These are phyloP conservation scores for Vanacampus margaritifer DNA, from an alignment of 2,113 vertebrate genomes.

Conservation along the genomic window DNA sequence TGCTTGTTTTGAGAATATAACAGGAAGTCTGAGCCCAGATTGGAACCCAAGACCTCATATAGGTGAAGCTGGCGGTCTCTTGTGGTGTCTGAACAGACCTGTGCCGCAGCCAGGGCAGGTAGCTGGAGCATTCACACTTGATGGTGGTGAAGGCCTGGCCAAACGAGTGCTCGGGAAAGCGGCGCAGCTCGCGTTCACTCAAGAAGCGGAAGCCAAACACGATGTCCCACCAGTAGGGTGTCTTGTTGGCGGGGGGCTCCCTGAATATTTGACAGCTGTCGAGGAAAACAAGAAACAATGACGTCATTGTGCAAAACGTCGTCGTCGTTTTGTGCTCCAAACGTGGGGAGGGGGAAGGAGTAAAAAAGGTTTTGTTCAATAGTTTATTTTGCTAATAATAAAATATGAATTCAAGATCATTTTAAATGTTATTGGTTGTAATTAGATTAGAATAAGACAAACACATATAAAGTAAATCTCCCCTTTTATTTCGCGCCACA, in stretches of 20 bases:
- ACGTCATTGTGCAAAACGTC: no score
- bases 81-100: constrained; percentile 60
- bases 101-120: constrained; percentile 86
- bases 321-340: not conserved
- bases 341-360: not conserved
- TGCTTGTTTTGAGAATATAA: not conserved
- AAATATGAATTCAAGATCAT: no score
- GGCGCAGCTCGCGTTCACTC: constrained; percentile 77
- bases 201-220: constrained; percentile 85
- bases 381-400: no score
- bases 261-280: constrained; percentile 85
- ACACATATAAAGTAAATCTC: no score
- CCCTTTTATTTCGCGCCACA: no score
- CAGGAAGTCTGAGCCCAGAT: not conserved
- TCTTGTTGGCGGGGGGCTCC: constrained; percentile 66
- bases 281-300: not conserved
- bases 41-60: not conserved
- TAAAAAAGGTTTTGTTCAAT: no score
- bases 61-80: not conserved
- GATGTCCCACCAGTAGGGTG: constrained; percentile 84
- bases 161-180: constrained; percentile 79
- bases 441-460: no score
- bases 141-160: constrained; percentile 87
- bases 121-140: constrained; percentile 83
- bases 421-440: no score